A percentile compares a stretch with the other conserved stretches of the same genome.
phyloP scores from a whole-genome alignment of 2,888 invertebrate genomes.

The Pilophorus perplexus region DNA sequence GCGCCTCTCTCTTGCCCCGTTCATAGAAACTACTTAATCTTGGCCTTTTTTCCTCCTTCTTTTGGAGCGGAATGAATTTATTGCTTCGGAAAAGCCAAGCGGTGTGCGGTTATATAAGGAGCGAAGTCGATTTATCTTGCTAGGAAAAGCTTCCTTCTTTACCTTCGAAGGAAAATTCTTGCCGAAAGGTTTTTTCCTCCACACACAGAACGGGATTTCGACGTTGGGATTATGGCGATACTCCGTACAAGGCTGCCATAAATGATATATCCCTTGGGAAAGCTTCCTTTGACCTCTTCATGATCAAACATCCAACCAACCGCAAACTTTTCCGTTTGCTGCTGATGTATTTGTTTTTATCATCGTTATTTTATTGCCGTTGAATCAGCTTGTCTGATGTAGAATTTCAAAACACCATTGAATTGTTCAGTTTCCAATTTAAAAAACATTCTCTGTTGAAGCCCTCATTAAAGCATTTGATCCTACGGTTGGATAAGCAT shows the following conservation, averaged over 20 bases:
- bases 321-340: too few species aligned
- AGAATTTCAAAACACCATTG: not conserved
- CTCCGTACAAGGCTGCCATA: too few species aligned
- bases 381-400: not conserved
- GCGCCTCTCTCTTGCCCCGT: constrained; percentile 20
- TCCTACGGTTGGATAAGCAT: too few species aligned
- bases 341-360: too few species aligned
- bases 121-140: constrained; percentile 12
- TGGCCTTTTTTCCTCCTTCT: not conserved
- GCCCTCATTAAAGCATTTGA: too few species aligned
- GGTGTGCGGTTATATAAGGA: constrained; percentile 1
- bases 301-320: too few species aligned
- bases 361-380: not conserved
- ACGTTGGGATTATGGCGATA: constrained; percentile 8
- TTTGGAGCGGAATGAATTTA: constrained; percentile 14
- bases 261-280: too few species aligned
- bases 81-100: not conserved
- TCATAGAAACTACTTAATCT: constrained; percentile 29
- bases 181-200: not conserved
- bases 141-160: not conserved
- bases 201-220: not conserved
- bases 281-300: too few species aligned
- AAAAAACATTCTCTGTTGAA: too few species aligned
- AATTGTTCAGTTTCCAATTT: too few species aligned
- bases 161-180: not conserved